Conservation (phyloP, 2,888 invertebrate species). For the Hyppa rectilinea region DNA sequence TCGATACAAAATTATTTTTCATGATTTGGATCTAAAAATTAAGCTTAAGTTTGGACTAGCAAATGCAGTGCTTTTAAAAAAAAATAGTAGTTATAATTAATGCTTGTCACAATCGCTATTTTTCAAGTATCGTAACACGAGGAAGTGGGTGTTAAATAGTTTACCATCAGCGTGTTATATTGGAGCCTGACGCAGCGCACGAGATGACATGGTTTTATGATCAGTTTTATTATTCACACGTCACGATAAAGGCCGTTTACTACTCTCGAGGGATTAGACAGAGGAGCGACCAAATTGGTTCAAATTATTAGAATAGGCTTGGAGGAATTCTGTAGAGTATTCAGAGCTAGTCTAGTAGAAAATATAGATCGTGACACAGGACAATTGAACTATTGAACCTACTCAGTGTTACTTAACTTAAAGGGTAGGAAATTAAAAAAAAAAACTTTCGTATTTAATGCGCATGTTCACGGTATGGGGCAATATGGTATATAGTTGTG, state of each 20-base stretch:
- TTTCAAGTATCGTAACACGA: background rate
- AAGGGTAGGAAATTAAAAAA: background rate
- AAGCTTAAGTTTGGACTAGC: background rate
- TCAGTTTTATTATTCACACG: conserved; percentile 57
- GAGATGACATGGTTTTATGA: conserved; percentile 40
- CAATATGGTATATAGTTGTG: background rate
- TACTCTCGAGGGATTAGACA: conserved; percentile 9
- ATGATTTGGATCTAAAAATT: background rate
- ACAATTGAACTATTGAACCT: background rate
- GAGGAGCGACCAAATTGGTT: conserved; percentile 8
- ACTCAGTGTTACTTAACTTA: background rate
- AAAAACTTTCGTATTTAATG: background rate
- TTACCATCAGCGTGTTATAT: conserved; percentile 5
- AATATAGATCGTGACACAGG: background rate
- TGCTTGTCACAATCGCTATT: background rate
- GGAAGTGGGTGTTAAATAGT: conserved; percentile 19
- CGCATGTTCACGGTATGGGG: background rate
- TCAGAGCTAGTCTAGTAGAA: background rate
- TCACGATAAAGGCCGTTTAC: conserved; percentile 46
- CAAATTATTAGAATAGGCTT: conserved; percentile 5
- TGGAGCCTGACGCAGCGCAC: conserved; percentile 3
- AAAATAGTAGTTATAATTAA: background rate
- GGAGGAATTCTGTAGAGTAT: background rate
- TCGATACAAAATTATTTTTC: background rate
- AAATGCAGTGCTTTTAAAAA: background rate